These are phyloP conservation scores for Parthenolecanium corni DNA, from an alignment of 2,888 invertebrate genomes.

Conservation along the genomic window DNA sequence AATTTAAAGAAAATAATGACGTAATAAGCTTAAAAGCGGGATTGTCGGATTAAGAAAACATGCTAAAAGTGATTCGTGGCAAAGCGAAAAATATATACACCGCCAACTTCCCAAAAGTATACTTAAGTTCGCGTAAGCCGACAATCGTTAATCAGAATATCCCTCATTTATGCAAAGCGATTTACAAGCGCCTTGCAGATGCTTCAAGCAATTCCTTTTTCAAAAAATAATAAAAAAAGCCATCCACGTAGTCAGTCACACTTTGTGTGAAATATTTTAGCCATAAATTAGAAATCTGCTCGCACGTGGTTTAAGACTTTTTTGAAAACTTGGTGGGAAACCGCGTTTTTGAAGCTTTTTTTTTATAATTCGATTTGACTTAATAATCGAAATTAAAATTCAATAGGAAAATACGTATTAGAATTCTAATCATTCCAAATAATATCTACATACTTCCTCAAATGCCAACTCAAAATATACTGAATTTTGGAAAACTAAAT, in stretches of 20 bases:
- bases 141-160: constrained; percentile 24
- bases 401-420: no score
- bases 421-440: no score
- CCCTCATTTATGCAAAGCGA: constrained; percentile 20
- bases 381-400: no score
- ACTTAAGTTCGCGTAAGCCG: constrained; percentile 23
- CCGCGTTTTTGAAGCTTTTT: no score
- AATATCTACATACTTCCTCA: no score
- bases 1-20: constrained; percentile 25
- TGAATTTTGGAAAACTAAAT: no score
- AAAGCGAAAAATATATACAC: constrained; percentile 7
- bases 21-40: constrained; percentile 24
- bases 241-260: background rate
- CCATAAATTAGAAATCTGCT: constrained; percentile 19
- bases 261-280: constrained; percentile 1
- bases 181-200: constrained; percentile 18
- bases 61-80: constrained; percentile 23
- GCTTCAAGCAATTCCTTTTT: constrained; percentile 13
- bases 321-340: no score
- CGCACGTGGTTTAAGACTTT: no score
- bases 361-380: no score
- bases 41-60: constrained; percentile 26
- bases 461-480: no score
- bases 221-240: constrained; percentile 20
- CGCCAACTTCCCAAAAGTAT: constrained; percentile 22